Evolutionary conservation across 2,888 invertebrate genomes (phyloP), one percentile per base, ranked within the genome.

Genomic region (Ferrisia virgata): DNA sequence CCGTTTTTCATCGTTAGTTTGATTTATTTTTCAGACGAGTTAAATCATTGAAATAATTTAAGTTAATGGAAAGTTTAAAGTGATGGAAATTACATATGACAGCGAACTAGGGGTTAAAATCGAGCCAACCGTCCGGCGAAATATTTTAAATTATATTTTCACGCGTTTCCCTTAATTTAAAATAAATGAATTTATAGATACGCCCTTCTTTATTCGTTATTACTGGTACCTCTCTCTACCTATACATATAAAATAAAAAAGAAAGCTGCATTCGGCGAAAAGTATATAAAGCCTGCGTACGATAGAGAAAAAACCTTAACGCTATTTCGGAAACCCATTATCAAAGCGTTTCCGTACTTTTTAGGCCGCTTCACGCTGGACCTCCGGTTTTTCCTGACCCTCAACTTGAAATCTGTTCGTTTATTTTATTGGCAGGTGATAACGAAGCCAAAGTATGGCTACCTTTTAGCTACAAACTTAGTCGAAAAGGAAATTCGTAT

Each of bases 161-260:
- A 81, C 82, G 82, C 82, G 82, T 82, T 82, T 82, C 82, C 82
- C 82, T 82, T 82, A 82, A 82, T 82, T 82, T 82, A 82, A 82
- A 82, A 82, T 82, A 82, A 82, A 82, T 82, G 82, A 82, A 82
- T 82, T 82, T 82, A 82, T 82, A 82, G 82, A 82, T 82, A 82
- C 82, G 82, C 82, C 82, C 82, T 82, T 82, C 82, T 82, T 82
- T 82, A 82, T 82, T 79, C 36, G 40, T 2, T 22, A n/a, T n/a
- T 9, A 40, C 22, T 47, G n/a, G 47, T 80, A n/a, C n/a, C n/a
- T n/a, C n/a, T n/a, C n/a, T n/a, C n/a, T n/a, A n/a, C n/a, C n/a
- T n/a, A n/a, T n/a, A n/a, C n/a, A n/a, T n/a, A n/a, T n/a, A 31
- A 80, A 81, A 81, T 22, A 81, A 64, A 64, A 64, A 58, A 82